phyloP scores from a whole-genome alignment of 2,797 vertebrate species.

The Taenioides sp. region DNA sequence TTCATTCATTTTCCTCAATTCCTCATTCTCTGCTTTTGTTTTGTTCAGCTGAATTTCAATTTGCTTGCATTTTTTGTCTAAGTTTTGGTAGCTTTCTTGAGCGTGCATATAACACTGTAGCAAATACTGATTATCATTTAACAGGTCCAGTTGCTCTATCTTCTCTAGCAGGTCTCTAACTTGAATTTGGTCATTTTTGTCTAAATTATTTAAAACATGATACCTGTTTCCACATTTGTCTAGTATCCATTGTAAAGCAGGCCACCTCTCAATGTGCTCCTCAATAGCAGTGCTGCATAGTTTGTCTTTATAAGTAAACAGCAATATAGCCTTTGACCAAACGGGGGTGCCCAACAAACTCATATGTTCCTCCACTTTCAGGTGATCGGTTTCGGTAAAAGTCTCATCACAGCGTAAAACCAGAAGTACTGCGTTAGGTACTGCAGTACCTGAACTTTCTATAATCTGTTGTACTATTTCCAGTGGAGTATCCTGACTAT shows the following conservation, averaged over 20 bases:
- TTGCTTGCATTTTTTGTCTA: slow-evolving; percentile 24
- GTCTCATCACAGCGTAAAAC: slow-evolving; percentile 54
- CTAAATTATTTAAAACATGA: slow-evolving; percentile 55
- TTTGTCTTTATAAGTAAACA: slow-evolving; percentile 62
- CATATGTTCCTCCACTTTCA: slow-evolving; percentile 50
- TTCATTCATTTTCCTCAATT: slow-evolving; percentile 10
- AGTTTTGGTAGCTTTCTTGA: slow-evolving; percentile 29
- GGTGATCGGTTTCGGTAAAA: slow-evolving; percentile 55
- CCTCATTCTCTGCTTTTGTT: slow-evolving; percentile 13
- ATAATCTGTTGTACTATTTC: slow-evolving; percentile 50
- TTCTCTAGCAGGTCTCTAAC: slow-evolving; percentile 53
- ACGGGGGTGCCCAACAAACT: slow-evolving; percentile 39
- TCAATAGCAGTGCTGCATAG: slow-evolving; percentile 49
- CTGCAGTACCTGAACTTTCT: slow-evolving; percentile 34
- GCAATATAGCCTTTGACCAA: slow-evolving; percentile 54
- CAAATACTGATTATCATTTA: slow-evolving; percentile 37
- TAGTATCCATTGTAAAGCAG: slow-evolving; percentile 54
- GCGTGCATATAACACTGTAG: slow-evolving; percentile 27
- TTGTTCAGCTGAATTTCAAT: slow-evolving; percentile 21
- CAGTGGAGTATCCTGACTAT: slow-evolving; percentile 50
- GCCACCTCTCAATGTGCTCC: slow-evolving; percentile 55
- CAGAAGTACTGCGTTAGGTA: slow-evolving; percentile 54
- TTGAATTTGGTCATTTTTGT: slow-evolving; percentile 32
- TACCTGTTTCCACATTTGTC: slow-evolving; percentile 62
- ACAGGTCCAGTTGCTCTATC: slow-evolving; percentile 45